Evolutionary conservation across 2,113 vertebrate genomes (phyloP).

Genomic region (Actenoides hombroni): DNA sequence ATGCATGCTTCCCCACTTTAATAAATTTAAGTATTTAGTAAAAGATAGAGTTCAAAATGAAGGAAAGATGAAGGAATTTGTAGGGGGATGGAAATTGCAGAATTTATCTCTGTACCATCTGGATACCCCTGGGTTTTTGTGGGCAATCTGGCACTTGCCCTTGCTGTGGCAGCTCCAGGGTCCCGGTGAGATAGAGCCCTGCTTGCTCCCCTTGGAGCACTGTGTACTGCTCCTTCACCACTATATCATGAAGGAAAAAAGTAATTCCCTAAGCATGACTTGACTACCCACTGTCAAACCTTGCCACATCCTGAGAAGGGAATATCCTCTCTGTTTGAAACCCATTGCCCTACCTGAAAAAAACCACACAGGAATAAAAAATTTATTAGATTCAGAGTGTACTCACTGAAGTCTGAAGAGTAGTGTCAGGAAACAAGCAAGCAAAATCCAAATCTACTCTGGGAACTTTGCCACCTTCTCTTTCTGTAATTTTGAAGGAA

Average conservation of each 20-base stretch:
- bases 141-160: not conserved
- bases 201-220: not conserved
- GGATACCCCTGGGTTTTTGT: not conserved
- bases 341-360: not conserved
- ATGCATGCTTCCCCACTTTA: not conserved
- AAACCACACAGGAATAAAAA: not conserved
- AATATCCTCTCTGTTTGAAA: not conserved
- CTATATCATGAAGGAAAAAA: not conserved
- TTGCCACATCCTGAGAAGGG: not conserved
- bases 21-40: not conserved
- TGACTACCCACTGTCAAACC: not conserved
- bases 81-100: not conserved
- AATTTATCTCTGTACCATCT: not conserved
- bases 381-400: not conserved
- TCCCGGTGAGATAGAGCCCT: not conserved
- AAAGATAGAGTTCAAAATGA: not conserved
- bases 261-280: not conserved
- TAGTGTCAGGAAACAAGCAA: not conserved
- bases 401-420: not conserved
- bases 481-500: not conserved
- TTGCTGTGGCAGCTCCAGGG: not conserved
- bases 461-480: not conserved
- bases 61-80: not conserved
- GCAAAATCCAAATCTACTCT: not conserved
- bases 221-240: rapidly evolving